A percentile compares a stretch with the other conserved stretches of the same genome.
These are phyloP conservation scores for Schlechtendalia chinensis DNA, from an alignment of 1,140 invertebrate species.

Conservation along the genomic window DNA sequence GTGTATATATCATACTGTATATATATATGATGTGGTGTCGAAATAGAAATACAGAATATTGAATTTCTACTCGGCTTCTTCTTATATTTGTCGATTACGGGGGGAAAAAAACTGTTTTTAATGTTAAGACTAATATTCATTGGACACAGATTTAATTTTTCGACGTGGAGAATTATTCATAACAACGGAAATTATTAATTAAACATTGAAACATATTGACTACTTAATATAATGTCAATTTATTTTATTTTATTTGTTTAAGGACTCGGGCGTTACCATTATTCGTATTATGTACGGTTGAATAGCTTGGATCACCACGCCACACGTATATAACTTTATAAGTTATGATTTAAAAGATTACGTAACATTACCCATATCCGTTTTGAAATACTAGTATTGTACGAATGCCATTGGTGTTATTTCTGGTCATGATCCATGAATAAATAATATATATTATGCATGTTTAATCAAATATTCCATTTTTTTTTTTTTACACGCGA, in stretches of 20 bases:
- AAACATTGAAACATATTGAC: too few relatives aligned
- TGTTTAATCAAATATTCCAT: constrained; percentile 6
- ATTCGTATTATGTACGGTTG: too few relatives aligned
- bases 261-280: too few relatives aligned
- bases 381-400: constrained; percentile 14
- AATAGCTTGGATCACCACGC: too few relatives aligned
- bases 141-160: too few relatives aligned
- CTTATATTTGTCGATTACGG: neutral
- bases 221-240: too few relatives aligned
- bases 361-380: neutral
- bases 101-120: too few relatives aligned
- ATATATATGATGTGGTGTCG: neutral
- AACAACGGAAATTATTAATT: too few relatives aligned
- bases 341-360: neutral
- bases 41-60: neutral
- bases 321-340: neutral
- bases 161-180: too few relatives aligned
- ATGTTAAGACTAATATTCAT: too few relatives aligned
- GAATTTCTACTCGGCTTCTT: constrained; percentile 11
- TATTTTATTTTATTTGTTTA: too few relatives aligned
- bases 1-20: neutral
- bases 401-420: neutral
- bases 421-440: neutral
- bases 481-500: neutral
- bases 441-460: neutral